Percentiles rank a stretch among this genome's conserved stretches.
Evolutionary conservation across 2,113 vertebrate species (phyloP).

Genomic region (Cichladusa arquata): DNA sequence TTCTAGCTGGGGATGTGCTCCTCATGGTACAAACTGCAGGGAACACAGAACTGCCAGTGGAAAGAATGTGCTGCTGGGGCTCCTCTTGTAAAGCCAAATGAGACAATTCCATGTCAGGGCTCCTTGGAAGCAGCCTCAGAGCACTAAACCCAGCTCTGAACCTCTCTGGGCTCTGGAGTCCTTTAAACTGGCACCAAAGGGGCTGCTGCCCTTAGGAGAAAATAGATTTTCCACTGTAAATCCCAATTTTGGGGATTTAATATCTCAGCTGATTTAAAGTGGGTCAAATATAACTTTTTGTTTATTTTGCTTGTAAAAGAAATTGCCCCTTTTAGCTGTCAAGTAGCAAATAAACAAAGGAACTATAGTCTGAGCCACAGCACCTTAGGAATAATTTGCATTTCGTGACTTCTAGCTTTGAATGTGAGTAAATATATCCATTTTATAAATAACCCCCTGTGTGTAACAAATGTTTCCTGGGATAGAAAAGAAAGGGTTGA

Average conservation of each 20-base stretch:
- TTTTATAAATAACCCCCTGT: neutral
- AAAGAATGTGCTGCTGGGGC: slow-evolving; percentile 1
- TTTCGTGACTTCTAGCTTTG: neutral
- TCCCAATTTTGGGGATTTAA: neutral
- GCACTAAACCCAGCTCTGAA: neutral
- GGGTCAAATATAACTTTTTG: neutral
- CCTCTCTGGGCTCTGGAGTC: slow-evolving; percentile 4
- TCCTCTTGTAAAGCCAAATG: neutral
- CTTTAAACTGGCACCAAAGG: neutral
- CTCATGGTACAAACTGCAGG: neutral
- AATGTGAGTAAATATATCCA: neutral
- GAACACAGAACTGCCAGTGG: neutral
- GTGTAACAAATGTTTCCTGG: neutral
- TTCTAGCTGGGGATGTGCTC: neutral
- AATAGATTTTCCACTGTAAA: slow-evolving; percentile 30
- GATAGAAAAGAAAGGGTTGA: neutral
- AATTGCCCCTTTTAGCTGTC: neutral
- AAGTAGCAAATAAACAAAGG: neutral
- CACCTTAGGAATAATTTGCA: neutral
- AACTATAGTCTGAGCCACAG: neutral
- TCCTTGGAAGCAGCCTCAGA: neutral
- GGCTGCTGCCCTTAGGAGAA: neutral
- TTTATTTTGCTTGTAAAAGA: neutral
- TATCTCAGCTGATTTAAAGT: neutral
- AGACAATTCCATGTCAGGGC: neutral